Conservation (phyloP, 2,113 vertebrate genomes). For the Thryonomys swinderianus region DNA sequence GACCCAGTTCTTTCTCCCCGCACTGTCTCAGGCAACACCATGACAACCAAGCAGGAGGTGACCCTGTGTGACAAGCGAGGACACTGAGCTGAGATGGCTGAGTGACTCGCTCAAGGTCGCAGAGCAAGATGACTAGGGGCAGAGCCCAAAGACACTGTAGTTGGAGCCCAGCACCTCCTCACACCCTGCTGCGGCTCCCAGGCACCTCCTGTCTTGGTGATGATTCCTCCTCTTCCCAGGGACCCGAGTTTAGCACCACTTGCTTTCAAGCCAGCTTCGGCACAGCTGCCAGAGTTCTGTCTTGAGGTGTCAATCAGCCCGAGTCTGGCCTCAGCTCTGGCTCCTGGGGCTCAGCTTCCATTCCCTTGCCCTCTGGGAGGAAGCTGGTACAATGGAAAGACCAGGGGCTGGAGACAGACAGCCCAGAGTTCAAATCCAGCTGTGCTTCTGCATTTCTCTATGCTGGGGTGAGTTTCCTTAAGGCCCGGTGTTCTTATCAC, state of each 20-base stretch:
- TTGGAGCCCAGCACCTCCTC: background rate
- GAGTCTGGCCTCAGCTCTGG: background rate
- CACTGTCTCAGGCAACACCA: background rate
- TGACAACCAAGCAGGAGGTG: slow-evolving; percentile 25
- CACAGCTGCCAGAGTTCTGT: slow-evolving; percentile 51
- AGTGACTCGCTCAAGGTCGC: slow-evolving; percentile 59
- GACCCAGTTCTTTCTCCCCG: slow-evolving; percentile 60
- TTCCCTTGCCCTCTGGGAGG: background rate
- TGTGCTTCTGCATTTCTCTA: background rate
- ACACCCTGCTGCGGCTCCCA: background rate
- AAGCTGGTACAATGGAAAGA: background rate
- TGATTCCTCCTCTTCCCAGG: background rate
- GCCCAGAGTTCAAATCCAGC: background rate
- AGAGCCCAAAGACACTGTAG: background rate
- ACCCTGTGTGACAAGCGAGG: slow-evolving; percentile 56
- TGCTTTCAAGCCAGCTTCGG: slow-evolving; percentile 31
- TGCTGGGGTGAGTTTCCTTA: background rate
- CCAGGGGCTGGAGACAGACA: background rate
- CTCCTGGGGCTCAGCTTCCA: background rate
- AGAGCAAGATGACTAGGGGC: background rate
- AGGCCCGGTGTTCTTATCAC: background rate
- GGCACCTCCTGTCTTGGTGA: background rate
- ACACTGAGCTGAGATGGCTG: background rate
- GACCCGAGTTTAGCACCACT: background rate
- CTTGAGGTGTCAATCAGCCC: slow-evolving; percentile 54